Conservation (phyloP, 2,888 invertebrate genomes). For the Stictocephala bisonia region DNA sequence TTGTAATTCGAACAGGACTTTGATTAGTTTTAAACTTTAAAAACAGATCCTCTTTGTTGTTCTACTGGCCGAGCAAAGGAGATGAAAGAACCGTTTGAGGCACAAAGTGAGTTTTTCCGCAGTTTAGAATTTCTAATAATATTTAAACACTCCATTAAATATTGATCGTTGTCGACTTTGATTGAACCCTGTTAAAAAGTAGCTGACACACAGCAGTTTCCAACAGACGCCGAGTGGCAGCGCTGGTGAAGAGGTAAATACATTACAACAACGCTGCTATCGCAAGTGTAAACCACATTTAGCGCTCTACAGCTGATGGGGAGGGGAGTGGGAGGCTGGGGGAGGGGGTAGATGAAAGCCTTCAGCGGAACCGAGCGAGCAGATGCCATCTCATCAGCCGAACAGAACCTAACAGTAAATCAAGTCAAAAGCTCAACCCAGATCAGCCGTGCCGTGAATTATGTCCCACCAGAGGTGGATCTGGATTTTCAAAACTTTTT, state of each 20-base stretch:
- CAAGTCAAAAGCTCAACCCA: slow-evolving; percentile 44
- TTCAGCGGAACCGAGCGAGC: slow-evolving; percentile 20
- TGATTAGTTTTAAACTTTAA: slow-evolving; percentile 9
- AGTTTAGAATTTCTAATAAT: not conserved
- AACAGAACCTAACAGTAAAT: slow-evolving; percentile 46
- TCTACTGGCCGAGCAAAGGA: slow-evolving; percentile 5
- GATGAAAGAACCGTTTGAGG: not conserved
- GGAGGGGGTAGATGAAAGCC: slow-evolving; percentile 25
- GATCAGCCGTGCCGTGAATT: slow-evolving; percentile 39
- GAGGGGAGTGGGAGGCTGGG: not conserved
- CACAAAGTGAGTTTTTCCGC: not conserved
- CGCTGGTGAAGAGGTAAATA: not conserved
- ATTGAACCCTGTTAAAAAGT: too few species aligned
- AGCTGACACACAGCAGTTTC: not conserved
- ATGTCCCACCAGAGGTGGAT: slow-evolving; percentile 45
- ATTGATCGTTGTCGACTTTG: not conserved
- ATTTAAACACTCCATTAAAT: not conserved
- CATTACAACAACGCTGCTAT: slow-evolving; percentile 1
- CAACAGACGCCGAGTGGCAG: not conserved
- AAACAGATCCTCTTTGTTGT: slow-evolving; percentile 12
- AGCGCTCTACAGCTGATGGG: not conserved
- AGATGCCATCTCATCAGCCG: slow-evolving; percentile 47
- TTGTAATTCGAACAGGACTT: slow-evolving; percentile 9
- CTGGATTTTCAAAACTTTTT: slow-evolving; percentile 48
- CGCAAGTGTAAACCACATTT: slow-evolving; percentile 35